These are phyloP conservation scores for Oxygymnocypris stewartii DNA, from an alignment of 2,113 vertebrate genomes.

Conservation along the genomic window DNA sequence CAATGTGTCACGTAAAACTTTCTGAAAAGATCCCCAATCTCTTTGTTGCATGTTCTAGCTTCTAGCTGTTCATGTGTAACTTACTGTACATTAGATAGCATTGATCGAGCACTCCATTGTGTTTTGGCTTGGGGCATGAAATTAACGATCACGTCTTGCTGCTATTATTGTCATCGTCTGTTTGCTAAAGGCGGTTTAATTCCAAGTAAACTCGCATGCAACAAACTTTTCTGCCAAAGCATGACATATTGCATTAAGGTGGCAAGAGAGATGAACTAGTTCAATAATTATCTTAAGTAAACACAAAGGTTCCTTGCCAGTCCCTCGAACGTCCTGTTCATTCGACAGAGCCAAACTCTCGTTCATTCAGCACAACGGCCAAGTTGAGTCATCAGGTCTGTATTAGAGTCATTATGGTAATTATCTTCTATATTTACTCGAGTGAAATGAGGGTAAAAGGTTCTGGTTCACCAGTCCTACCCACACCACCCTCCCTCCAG, in stretches of 20 bases:
- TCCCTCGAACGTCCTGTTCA: slow-evolving; percentile 62
- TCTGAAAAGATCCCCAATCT: neutral
- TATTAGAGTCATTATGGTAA: slow-evolving; percentile 77
- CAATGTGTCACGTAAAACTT: neutral
- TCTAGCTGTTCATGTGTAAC: neutral
- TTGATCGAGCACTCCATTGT: neutral
- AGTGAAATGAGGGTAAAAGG: slow-evolving; percentile 71
- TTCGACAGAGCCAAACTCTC: slow-evolving; percentile 65
- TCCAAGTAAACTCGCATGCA: neutral
- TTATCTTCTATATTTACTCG: slow-evolving; percentile 80
- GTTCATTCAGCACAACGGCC: slow-evolving; percentile 61
- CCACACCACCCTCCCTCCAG: slow-evolving; percentile 48
- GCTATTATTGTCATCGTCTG: slow-evolving; percentile 3
- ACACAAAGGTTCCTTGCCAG: slow-evolving; percentile 57
- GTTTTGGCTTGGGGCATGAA: neutral
- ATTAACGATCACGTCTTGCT: slow-evolving; percentile 1
- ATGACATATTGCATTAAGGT: neutral
- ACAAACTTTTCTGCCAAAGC: neutral
- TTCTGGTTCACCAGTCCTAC: slow-evolving; percentile 58
- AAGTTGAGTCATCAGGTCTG: slow-evolving; percentile 72
- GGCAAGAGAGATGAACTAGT: neutral
- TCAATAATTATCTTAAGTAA: neutral
- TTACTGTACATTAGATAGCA: neutral
- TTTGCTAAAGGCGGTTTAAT: neutral
- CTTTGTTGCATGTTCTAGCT: neutral